Percentiles rank a stretch among this genome's conserved stretches.
These are phyloP conservation scores for Hydrotaea diabolus DNA, from an alignment of 2,888 invertebrate species.

Conservation along the genomic window DNA sequence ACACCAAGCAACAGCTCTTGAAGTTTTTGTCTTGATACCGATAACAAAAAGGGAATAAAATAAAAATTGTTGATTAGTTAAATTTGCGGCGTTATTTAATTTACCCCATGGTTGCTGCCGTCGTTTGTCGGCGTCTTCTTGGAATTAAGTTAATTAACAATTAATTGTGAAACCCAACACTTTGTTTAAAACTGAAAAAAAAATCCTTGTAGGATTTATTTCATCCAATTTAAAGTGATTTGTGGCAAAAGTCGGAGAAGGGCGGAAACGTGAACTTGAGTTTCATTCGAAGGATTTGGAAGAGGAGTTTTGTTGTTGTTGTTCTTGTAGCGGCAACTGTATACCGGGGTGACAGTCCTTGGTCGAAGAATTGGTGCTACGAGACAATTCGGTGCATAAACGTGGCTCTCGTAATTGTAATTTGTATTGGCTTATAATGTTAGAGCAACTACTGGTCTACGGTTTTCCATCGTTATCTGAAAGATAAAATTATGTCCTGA, in stretches of 20 bases:
- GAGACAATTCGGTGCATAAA: too few relatives aligned
- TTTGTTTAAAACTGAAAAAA: neutral
- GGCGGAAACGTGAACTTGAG: neutral
- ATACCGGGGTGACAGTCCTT: too few relatives aligned
- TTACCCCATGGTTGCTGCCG: neutral
- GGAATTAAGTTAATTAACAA: constrained; percentile 32
- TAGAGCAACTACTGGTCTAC: too few relatives aligned
- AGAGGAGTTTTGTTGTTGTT: neutral
- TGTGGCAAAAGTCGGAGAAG: neutral
- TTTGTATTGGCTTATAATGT: too few relatives aligned
- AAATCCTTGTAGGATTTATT: constrained; percentile 4
- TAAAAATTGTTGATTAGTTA: neutral
- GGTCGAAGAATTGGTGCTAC: too few relatives aligned
- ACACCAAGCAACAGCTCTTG: too few relatives aligned
- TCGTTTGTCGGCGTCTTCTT: neutral
- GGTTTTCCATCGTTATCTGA: too few relatives aligned
- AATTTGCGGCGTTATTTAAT: neutral
- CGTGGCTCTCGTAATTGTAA: too few relatives aligned
- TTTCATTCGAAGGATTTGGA: neutral
- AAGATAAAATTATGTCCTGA: too few relatives aligned
- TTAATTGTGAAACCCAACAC: constrained; percentile 18
- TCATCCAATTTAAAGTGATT: neutral
- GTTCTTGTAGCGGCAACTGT: too few relatives aligned
- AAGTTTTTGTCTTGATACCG: neutral
- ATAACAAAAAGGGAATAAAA: neutral